These are phyloP conservation scores for Hoplodrina blanda DNA, from an alignment of 2,888 invertebrate genomes.

Conservation along the genomic window DNA sequence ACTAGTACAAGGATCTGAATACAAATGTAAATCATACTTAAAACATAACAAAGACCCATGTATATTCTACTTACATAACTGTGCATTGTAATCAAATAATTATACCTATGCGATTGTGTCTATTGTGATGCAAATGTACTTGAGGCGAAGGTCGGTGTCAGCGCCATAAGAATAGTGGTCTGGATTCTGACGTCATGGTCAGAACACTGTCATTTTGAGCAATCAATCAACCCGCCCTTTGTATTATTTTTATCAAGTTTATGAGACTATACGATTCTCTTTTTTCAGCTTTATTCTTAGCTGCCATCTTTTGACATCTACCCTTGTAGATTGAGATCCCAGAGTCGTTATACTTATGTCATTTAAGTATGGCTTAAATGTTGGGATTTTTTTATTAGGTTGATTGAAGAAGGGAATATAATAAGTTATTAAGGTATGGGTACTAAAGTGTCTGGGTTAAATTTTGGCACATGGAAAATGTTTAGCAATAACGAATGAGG, in stretches of 20 bases:
- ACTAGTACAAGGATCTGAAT: constrained; percentile 5
- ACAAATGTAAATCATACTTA: constrained; percentile 14
- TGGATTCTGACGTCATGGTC: constrained; percentile 14
- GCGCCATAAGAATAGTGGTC: neutral
- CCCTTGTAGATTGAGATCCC: too few species aligned
- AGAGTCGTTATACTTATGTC: too few species aligned
- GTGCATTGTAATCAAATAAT: constrained; percentile 60
- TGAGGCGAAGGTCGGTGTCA: constrained; percentile 39
- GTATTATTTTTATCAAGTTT: neutral
- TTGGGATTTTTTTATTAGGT: too few species aligned
- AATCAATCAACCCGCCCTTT: constrained; percentile 23
- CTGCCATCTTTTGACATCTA: too few species aligned
- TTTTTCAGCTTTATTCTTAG: neutral
- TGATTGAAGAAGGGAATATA: too few species aligned
- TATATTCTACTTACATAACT: constrained; percentile 14
- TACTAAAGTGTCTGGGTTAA: too few species aligned
- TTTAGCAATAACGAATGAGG: too few species aligned
- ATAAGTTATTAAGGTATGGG: too few species aligned
- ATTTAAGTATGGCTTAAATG: too few species aligned
- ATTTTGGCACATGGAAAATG: too few species aligned
- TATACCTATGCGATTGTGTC: constrained; percentile 38
- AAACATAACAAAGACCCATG: constrained; percentile 23
- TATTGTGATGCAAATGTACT: constrained; percentile 67
- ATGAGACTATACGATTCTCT: neutral
- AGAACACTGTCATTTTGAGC: neutral